Evolutionary conservation across 2,113 vertebrate genomes (phyloP).

Genomic region (Scortum barcoo): DNA sequence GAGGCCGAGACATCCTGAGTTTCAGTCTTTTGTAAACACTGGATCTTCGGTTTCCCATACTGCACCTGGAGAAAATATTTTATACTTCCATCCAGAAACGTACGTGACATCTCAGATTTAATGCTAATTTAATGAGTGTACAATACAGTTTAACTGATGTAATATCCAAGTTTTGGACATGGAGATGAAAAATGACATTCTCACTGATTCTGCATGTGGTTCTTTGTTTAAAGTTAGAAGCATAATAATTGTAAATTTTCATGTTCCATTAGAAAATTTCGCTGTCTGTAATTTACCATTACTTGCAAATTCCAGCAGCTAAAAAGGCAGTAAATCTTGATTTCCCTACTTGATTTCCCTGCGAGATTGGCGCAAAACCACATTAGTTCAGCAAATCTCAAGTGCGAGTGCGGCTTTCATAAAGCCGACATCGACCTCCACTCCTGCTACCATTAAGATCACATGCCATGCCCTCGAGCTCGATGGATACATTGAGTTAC

Average conservation of each 20-base stretch:
- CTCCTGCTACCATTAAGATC: neutral
- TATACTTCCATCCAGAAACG: neutral
- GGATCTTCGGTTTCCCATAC: neutral
- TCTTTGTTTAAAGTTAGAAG: neutral
- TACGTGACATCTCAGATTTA: neutral
- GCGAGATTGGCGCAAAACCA: conserved; percentile 30
- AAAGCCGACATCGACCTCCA: conserved; percentile 3
- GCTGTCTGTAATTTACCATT: conserved; percentile 23
- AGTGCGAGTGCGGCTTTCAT: neutral
- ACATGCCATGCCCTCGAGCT: neutral
- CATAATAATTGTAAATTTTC: conserved; percentile 11
- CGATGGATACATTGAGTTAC: neutral
- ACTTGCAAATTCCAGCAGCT: conserved; percentile 28
- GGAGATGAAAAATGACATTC: neutral
- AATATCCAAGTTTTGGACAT: neutral
- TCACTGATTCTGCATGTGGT: neutral
- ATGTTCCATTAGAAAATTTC: conserved; percentile 28
- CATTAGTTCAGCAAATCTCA: conserved; percentile 7
- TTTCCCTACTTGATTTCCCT: conserved; percentile 38
- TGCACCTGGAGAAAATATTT: neutral
- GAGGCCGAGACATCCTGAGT: neutral
- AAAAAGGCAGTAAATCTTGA: conserved; percentile 46
- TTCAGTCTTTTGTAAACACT: neutral
- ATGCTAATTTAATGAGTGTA: neutral
- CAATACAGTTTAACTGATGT: neutral